These are phyloP conservation scores for Uloborus plumipes DNA, from an alignment of 2,888 invertebrate genomes.

Conservation along the genomic window DNA sequence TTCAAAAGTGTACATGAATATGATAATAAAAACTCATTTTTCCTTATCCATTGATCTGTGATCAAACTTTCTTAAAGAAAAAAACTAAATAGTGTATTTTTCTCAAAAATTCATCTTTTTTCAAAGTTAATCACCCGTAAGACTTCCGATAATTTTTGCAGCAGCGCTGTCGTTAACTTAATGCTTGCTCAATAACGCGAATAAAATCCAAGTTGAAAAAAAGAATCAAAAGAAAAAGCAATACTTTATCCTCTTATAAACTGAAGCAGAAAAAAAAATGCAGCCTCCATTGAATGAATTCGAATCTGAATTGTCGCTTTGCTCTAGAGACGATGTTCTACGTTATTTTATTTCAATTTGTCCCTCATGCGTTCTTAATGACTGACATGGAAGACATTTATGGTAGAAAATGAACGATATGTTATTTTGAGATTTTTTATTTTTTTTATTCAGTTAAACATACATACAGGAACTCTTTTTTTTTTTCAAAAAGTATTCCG, in stretches of 20 bases:
- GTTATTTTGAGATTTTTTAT: slow-evolving; percentile 14
- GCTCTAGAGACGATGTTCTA: slow-evolving; percentile 6
- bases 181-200: slow-evolving; percentile 54
- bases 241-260: slow-evolving; percentile 28
- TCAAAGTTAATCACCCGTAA: slow-evolving; percentile 43
- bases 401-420: slow-evolving; percentile 23
- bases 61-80: neutral
- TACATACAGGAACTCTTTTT: too few relatives aligned
- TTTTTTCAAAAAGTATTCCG: too few relatives aligned
- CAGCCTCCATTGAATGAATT: slow-evolving; percentile 5
- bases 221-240: slow-evolving; percentile 19
- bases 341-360: slow-evolving; percentile 42
- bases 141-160: slow-evolving; percentile 54
- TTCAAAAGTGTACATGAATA: too few relatives aligned
- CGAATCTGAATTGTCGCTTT: neutral
- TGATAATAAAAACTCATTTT: too few relatives aligned
- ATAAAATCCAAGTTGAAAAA: slow-evolving; percentile 22
- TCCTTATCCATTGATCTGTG: too few relatives aligned
- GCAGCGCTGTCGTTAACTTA: slow-evolving; percentile 44
- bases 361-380: slow-evolving; percentile 40
- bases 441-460: too few relatives aligned
- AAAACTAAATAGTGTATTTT: neutral
- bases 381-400: slow-evolving; percentile 28
- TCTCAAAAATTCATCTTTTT: slow-evolving; percentile 7
- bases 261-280: slow-evolving; percentile 17